Conservation (phyloP, 2,113 vertebrate species). For the Puntigrus tetrazona region DNA sequence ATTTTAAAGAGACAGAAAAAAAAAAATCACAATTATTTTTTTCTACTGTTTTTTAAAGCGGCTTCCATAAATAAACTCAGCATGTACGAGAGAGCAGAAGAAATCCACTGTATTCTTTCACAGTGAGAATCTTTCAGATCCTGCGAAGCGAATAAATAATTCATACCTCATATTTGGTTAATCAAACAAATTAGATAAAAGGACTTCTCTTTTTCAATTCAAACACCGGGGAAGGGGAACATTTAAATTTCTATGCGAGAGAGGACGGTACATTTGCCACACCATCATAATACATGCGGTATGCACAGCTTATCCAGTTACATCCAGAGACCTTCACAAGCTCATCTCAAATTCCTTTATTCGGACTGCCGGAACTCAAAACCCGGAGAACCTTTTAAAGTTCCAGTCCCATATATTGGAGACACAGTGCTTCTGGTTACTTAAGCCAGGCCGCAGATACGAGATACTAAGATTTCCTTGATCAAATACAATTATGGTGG, state of each 20-base stretch:
- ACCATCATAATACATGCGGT: constrained; percentile 33
- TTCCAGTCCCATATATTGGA: constrained; percentile 12
- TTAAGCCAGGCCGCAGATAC: constrained; percentile 44
- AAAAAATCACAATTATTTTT: background rate
- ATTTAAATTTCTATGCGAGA: constrained; percentile 27
- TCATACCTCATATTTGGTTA: constrained; percentile 52
- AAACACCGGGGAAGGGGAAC: constrained; percentile 29
- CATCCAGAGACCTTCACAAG: background rate
- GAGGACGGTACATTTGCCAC: constrained; percentile 27
- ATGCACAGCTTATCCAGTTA: constrained; percentile 32
- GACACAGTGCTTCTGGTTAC: constrained; percentile 25
- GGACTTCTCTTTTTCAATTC: constrained; percentile 46
- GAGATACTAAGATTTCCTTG: constrained; percentile 36
- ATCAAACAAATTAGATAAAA: constrained; percentile 57
- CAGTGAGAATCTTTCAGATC: constrained; percentile 22
- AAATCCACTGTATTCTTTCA: constrained; percentile 15
- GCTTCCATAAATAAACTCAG: background rate
- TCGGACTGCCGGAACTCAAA: constrained; percentile 30
- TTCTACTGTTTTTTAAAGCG: background rate
- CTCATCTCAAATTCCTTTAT: constrained; percentile 37
- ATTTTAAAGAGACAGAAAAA: background rate
- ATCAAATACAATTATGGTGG: constrained; percentile 43
- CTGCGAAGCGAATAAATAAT: constrained; percentile 52
- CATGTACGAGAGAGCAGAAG: background rate
- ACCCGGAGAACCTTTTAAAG: constrained; percentile 5